A percentile compares a stretch with the other conserved stretches of the same genome.
Conservation (phyloP, 2,888 invertebrate genomes). For the Argyra leucocephala region DNA sequence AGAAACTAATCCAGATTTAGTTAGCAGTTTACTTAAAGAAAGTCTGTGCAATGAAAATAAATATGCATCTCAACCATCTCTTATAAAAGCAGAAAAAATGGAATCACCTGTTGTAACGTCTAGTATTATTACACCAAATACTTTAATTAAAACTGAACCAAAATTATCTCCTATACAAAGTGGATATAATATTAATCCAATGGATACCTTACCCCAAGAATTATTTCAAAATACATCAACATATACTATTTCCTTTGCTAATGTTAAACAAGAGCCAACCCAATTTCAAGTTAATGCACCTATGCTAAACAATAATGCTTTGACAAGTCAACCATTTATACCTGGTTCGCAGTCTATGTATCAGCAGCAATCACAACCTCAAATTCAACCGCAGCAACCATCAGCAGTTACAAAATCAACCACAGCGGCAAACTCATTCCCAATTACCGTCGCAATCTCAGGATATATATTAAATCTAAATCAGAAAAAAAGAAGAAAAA, state of each 20-base stretch:
- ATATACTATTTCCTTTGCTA: neutral
- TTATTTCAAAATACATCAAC: conserved; percentile 1
- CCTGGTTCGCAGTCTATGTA: neutral
- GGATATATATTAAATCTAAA: conserved; percentile 22
- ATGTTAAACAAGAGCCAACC: neutral
- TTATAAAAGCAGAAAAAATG: conserved; percentile 16
- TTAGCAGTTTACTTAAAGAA: conserved; percentile 61
- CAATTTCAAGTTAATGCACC: neutral
- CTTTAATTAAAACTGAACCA: conserved; percentile 8
- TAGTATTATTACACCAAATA: too few species aligned
- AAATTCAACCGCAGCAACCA: neutral
- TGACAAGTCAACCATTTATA: neutral
- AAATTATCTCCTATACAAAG: neutral
- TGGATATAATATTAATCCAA: conserved; percentile 18
- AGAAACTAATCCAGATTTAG: conserved; percentile 61
- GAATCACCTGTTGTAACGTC: neutral
- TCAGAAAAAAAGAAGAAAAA: conserved; percentile 57
- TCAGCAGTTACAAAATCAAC: conserved; percentile 15
- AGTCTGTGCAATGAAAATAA: conserved; percentile 43
- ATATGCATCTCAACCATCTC: conserved; percentile 22
- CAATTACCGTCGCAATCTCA: conserved; percentile 34
- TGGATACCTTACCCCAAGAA: conserved; percentile 27
- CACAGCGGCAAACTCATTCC: conserved; percentile 27
- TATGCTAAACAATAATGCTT: neutral
- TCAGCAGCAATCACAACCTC: neutral